phyloP scores from a whole-genome alignment of 2,797 vertebrate species.

The Perodicticus potto region DNA sequence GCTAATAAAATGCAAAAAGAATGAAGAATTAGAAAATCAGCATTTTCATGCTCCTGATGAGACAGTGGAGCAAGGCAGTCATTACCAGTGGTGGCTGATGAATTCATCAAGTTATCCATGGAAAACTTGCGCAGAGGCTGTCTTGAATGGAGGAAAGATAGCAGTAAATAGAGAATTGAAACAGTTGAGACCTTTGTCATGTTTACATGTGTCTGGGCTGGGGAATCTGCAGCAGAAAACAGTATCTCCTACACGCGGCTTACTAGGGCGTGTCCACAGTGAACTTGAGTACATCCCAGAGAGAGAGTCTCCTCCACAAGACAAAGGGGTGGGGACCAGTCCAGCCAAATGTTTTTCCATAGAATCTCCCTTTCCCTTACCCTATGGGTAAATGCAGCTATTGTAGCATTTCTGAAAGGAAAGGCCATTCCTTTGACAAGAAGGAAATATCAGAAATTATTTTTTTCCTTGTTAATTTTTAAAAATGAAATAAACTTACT shows the following conservation, averaged over 20 bases:
- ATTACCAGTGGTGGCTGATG: background rate
- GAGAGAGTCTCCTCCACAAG: background rate
- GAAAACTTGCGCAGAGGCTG: background rate
- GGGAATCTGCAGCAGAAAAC: background rate
- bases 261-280: background rate
- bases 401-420: background rate
- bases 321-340: background rate
- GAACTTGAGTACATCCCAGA: background rate
- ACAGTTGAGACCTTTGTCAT: background rate
- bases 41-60: constrained; percentile 12
- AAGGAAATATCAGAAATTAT: background rate
- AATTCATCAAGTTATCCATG: background rate
- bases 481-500: background rate
- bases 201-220: background rate
- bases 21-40: constrained; percentile 52
- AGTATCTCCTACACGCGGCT: background rate
- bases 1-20: constrained; percentile 61
- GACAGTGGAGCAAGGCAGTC: background rate
- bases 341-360: background rate
- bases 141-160: background rate
- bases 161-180: background rate
- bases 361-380: background rate
- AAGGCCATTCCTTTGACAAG: background rate
- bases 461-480: background rate
- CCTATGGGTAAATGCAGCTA: background rate